Conservation (phyloP, 2,113 vertebrate genomes). For the Laticauda colubrina region DNA sequence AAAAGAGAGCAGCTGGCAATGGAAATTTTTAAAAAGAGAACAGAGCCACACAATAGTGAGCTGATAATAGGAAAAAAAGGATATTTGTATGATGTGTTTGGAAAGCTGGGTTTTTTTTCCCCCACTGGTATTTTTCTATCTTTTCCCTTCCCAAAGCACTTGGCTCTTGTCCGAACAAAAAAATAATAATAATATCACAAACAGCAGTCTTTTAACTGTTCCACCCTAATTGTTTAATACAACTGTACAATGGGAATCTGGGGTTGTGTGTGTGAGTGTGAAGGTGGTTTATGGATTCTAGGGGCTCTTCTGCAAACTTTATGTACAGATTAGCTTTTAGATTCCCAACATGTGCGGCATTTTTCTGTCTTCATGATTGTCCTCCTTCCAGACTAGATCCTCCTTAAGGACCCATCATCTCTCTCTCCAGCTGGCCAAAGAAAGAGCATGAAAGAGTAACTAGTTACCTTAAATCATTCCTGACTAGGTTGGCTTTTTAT, state of each 20-base stretch:
- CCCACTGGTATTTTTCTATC: background rate
- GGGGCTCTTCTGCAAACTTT: background rate
- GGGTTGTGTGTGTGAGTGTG: background rate
- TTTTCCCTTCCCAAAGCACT: background rate
- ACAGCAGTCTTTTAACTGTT: background rate
- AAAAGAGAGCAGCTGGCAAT: background rate
- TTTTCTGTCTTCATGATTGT: background rate
- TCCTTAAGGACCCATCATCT: background rate
- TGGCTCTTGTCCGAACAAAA: background rate
- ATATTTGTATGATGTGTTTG: slow-evolving; percentile 3
- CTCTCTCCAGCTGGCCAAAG: background rate
- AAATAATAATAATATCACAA: background rate
- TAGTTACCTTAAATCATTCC: background rate
- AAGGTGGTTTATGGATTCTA: background rate
- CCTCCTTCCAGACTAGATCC: background rate
- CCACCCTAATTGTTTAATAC: background rate
- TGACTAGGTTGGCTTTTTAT: background rate
- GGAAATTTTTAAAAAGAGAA: slow-evolving; percentile 15
- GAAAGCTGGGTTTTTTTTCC: background rate
- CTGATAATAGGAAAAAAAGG: background rate
- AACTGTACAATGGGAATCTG: too few relatives aligned
- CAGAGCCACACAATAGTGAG: background rate
- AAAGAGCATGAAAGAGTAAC: background rate
- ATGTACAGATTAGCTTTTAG: background rate
- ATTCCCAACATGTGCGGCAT: background rate